Evolutionary conservation across 2,888 invertebrate genomes (phyloP), one percentile per base, ranked within the genome.

Genomic region (Drosophila emarginata): DNA sequence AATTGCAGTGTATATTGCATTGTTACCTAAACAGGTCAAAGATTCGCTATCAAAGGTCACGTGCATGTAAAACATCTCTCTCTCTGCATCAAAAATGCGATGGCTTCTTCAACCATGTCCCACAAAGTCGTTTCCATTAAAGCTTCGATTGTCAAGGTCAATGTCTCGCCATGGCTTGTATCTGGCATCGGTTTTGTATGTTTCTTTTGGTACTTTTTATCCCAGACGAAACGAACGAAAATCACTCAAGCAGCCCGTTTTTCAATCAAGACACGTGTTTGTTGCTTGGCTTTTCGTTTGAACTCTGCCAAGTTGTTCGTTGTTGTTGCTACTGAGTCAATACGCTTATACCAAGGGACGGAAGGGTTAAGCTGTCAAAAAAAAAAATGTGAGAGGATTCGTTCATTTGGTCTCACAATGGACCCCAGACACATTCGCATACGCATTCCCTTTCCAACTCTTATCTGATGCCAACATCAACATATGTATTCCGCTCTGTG

Each of bases 71-170:
- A 45, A 45, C 21, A 4, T 45, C 18, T 21, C 2, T 15, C 18
- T 18, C 9, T 9, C 53, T 36, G 60, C 64, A 61, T 36, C 50
- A 37, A 37, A 61, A 60, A 51, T 52, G 5, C 15, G 21, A 28
- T 51, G 9, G 21, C 14, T 45, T 18, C 9, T 45, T 45, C 18
- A 11, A 18, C 40, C 40, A 11, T 14, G 18, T 21, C 45, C 36
- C 56, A 70, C 65, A 77, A 79, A 77, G 75, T 79, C 75, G 63
- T 68, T 68, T 79, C 67, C 63, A 79, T 79, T 79, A 75, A 68
- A 64, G 78, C 69, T 76, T 80, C 39, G 66, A 56, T 73, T 65
- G 80, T 70, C 80, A 79, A 79, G 80, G 79, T 79, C 79, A 79
- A 79, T 72, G 78, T 73, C 78, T 36, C 36, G 36, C 9, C 54